These are phyloP conservation scores for Perca fluviatilis DNA, from an alignment of 2,113 vertebrate species.

Conservation along the genomic window DNA sequence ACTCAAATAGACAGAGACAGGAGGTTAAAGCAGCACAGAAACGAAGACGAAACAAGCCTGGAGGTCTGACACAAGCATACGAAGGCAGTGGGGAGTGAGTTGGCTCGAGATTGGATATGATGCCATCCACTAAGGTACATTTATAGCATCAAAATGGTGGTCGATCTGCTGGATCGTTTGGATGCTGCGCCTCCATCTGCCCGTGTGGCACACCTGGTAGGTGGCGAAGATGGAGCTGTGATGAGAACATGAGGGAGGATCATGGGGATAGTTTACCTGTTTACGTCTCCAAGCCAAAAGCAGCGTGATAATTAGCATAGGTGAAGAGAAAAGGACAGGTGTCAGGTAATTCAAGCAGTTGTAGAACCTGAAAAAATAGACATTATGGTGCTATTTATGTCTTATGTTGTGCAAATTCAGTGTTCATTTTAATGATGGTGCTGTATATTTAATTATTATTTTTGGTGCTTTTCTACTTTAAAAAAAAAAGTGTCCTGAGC, in stretches of 20 bases:
- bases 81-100: constrained; percentile 6
- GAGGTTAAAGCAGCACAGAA: constrained; percentile 53
- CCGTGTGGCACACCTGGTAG: constrained; percentile 45
- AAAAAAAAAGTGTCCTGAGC: background rate
- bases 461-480: background rate
- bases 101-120: constrained; percentile 9
- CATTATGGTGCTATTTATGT: background rate
- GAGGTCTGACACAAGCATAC: constrained; percentile 33
- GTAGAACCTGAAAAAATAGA: too few species aligned
- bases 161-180: constrained; percentile 22
- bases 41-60: constrained; percentile 49
- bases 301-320: constrained; percentile 27
- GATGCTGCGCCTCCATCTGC: constrained; percentile 70
- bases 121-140: constrained; percentile 29
- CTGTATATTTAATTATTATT: background rate
- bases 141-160: constrained; percentile 47
- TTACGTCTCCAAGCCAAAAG: constrained; percentile 27
- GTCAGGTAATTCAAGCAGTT: background rate
- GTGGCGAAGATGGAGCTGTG: constrained; percentile 7
- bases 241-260: constrained; percentile 36
- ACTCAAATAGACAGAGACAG: constrained; percentile 52
- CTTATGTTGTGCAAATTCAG: background rate
- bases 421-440: background rate
- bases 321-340: constrained; percentile 17
- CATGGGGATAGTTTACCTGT: constrained; percentile 53